Conservation (phyloP, 2,888 invertebrate genomes). For the Matsumyia berberina region DNA sequence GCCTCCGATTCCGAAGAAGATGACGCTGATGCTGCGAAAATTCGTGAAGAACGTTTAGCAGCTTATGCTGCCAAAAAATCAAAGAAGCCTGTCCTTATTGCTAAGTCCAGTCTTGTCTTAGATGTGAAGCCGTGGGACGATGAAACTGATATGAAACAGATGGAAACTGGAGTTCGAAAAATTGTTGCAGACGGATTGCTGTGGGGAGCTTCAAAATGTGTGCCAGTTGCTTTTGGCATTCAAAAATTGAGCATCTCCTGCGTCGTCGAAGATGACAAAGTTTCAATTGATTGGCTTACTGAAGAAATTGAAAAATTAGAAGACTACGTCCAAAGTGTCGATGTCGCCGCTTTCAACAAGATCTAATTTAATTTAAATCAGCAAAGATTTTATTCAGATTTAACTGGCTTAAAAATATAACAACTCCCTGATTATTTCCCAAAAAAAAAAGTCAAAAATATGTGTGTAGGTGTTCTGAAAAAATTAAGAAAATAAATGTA, state of each 20-base stretch:
- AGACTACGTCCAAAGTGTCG: constrained; percentile 95
- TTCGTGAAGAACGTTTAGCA: constrained; percentile 93
- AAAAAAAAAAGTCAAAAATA: background rate
- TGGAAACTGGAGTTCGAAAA: constrained; percentile 92
- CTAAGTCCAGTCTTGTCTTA: constrained; percentile 96
- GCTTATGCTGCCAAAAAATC: constrained; percentile 96
- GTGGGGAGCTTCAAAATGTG: constrained; percentile 97
- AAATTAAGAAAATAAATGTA: constrained; percentile 8
- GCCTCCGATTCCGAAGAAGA: constrained; percentile 92
- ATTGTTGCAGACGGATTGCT: constrained; percentile 93
- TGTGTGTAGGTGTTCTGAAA: constrained; percentile 30
- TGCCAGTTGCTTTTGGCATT: constrained; percentile 96
- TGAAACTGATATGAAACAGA: constrained; percentile 94
- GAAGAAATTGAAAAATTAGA: constrained; percentile 94
- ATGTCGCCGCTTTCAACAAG: constrained; percentile 98
- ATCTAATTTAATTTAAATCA: constrained; percentile 86
- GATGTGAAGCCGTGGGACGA: constrained; percentile 97
- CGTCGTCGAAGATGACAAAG: constrained; percentile 98
- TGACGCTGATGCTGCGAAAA: constrained; percentile 90
- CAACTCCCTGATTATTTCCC: constrained; percentile 2
- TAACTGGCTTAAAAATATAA: background rate
- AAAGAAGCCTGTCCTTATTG: constrained; percentile 94
- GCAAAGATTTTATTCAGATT: no score
- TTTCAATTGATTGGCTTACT: constrained; percentile 93
- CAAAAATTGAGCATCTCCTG: constrained; percentile 95